Base-by-base conservation (phyloP, 64 coral and sea anemone genomes). In the Exaiptasia diaphana region DNA sequence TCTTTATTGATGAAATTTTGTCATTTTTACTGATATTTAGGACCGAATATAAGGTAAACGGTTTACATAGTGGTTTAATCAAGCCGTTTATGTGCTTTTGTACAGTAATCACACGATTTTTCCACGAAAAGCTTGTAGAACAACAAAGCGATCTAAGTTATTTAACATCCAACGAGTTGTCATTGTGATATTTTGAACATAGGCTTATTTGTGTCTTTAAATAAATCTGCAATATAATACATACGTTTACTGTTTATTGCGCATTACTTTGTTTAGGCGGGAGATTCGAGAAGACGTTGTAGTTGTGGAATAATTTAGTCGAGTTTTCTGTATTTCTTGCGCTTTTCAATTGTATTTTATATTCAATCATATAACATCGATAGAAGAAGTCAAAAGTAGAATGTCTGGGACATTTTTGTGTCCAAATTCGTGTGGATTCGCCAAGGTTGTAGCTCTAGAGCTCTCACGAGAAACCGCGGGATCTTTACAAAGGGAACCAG, bases 391-490 rank as follows among this genome's bases (percentile, higher is more conserved):
- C 25, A 35, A 41, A 18, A 29, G 23, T 0, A 40, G 23, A 39
- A 43, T 71, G 67, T 30, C 24, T 20, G 67, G 31, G 15, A 71
- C 42, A 26, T n/a, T n/a, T 41, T 75, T 75, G 53, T 75, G 72
- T 50, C 43, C 11, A 7, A 75, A 45, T 11, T 50, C 42, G 21
- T 77, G 87, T 73, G 79, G 79, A 24, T 83, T 83, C 50, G 55
- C 71, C n/a, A 75, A 76, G 68, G 37, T 77, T 32, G 42, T 68
- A 46, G 58, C 87, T 41, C 3, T 76, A 42, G 43, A 83, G 50
- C 42, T 76, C 50, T 68, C 71, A 50, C 82, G 71, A 69, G 33
- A 90, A 40, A 23, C 53, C 26, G 55, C 4, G 0, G 52, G 45
- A 11, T 68, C 46, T 11, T 5, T 90, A n/a, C 22, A 45, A 17